Percentiles rank a stretch among this genome's conserved stretches.
Conservation (phyloP, 2,797 vertebrate species). For the Gadopsis bispinosus region DNA sequence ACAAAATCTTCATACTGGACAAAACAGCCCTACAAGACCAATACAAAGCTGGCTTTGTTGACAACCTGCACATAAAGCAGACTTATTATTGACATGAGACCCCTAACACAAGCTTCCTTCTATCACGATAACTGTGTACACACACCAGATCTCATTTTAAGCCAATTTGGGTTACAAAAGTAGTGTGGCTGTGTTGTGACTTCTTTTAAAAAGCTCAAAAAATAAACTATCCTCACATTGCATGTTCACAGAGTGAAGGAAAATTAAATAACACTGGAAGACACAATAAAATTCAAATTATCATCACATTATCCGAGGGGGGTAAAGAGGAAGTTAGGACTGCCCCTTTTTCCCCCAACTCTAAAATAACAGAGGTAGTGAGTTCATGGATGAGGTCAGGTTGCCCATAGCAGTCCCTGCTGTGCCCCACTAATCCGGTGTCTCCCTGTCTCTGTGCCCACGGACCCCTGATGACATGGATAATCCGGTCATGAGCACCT, state of each 20-base stretch:
- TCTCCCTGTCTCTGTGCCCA: constrained; percentile 74
- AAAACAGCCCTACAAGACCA: constrained; percentile 25
- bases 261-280: constrained; percentile 16
- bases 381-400: constrained; percentile 82
- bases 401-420: constrained; percentile 76
- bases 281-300: constrained; percentile 5
- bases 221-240: constrained; percentile 23
- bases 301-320: constrained; percentile 26
- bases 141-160: constrained; percentile 34
- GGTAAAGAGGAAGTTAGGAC: constrained; percentile 63
- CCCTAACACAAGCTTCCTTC: background rate
- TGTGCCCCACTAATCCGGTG: constrained; percentile 79
- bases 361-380: constrained; percentile 81
- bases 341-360: constrained; percentile 42
- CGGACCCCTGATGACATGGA: constrained; percentile 64
- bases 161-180: constrained; percentile 23
- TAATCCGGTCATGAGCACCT: constrained; percentile 76
- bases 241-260: constrained; percentile 12
- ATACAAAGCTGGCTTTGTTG: constrained; percentile 44
- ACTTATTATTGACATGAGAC: constrained; percentile 26
- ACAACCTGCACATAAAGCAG: constrained; percentile 22
- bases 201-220: constrained; percentile 42
- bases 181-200: constrained; percentile 32
- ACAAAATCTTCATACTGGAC: constrained; percentile 42
- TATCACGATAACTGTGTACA: constrained; percentile 23